A percentile compares a stretch with the other conserved stretches of the same genome.
Evolutionary conservation across 2,113 vertebrate genomes (phyloP).

Genomic region (Passer domesticus): DNA sequence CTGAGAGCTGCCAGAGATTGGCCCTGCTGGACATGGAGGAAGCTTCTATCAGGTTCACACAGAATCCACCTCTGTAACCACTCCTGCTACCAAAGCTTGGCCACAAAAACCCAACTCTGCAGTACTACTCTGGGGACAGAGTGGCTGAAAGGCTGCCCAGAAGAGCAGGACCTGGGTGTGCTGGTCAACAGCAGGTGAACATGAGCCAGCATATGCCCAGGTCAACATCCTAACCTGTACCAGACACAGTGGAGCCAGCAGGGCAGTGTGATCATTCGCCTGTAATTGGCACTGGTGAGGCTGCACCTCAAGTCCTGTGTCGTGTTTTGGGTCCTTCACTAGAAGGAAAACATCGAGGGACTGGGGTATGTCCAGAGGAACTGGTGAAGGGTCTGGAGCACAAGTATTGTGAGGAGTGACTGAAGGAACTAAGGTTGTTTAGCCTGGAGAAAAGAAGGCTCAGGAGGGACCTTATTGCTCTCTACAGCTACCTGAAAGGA

Average conservation of each 20-base stretch:
- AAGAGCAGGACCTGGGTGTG: background rate
- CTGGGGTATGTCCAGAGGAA: background rate
- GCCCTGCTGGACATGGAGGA: background rate
- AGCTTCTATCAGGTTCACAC: background rate
- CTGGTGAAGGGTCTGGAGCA: background rate
- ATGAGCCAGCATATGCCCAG: background rate
- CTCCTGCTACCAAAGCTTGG: background rate
- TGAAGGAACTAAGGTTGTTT: background rate
- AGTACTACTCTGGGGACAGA: background rate
- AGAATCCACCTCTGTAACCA: background rate
- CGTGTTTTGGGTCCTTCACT: background rate
- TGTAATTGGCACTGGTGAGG: background rate
- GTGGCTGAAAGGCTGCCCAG: background rate
- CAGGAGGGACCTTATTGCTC: rapidly evolving
- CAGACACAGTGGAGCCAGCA: background rate
- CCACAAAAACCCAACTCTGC: background rate
- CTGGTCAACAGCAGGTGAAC: background rate
- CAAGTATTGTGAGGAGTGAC: background rate
- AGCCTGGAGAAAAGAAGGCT: background rate
- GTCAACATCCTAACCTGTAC: background rate
- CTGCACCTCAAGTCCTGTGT: too few relatives aligned
- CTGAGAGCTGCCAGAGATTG: background rate
- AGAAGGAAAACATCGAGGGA: background rate
- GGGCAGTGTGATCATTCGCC: background rate
- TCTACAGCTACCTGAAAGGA: background rate